Evolutionary conservation across 2,113 vertebrate species (phyloP).

Genomic region (Ciconia stormi): DNA sequence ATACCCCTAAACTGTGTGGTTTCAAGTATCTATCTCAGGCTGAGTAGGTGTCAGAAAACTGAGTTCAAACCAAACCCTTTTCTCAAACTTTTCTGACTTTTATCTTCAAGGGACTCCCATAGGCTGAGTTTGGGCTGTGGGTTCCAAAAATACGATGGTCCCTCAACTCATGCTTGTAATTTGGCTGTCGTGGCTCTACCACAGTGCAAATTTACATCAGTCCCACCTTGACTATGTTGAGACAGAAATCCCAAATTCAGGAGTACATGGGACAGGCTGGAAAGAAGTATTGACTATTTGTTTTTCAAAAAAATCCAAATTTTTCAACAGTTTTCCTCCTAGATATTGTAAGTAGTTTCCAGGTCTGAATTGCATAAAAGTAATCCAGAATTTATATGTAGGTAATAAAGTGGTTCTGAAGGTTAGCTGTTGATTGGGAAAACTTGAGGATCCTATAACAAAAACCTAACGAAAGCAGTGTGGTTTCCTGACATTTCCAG

Average conservation of each 20-base stretch:
- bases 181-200: neutral
- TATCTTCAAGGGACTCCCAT: neutral
- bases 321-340: neutral
- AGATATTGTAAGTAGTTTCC: neutral
- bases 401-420: neutral
- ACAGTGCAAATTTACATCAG: neutral
- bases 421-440: neutral
- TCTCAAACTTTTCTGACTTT: constrained; percentile 1
- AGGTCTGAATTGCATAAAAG: neutral
- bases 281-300: neutral
- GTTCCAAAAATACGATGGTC: neutral
- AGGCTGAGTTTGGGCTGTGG: neutral
- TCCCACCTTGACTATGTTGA: neutral
- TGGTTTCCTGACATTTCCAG: neutral
- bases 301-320: neutral
- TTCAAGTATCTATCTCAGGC: constrained; percentile 23
- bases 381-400: neutral
- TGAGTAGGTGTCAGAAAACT: constrained; percentile 33
- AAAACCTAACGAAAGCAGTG: constrained; percentile 12
- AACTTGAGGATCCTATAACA: neutral
- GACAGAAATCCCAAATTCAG: neutral
- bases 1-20: neutral
- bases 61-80: constrained; percentile 2
- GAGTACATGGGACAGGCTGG: neutral
- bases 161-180: neutral